These are phyloP conservation scores for Ricordea florida DNA, from an alignment of 92 coral and sea anemone genomes.

Conservation along the genomic window DNA sequence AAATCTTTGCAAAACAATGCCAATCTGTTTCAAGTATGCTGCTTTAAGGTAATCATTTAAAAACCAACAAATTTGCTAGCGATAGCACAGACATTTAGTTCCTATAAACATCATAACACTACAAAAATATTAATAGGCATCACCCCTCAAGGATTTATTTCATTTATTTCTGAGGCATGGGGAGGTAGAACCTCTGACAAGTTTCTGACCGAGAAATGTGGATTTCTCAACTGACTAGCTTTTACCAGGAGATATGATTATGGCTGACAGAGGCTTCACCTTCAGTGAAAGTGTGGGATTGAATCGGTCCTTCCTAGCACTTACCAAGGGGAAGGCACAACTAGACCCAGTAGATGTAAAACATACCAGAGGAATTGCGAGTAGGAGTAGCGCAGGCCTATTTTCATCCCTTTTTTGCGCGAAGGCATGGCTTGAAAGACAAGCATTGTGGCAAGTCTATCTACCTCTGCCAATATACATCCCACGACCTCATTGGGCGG, in stretches of 20 bases:
- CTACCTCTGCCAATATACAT: too few relatives aligned
- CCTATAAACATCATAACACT: constrained; percentile 29
- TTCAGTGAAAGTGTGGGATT: background rate
- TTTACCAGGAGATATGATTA: background rate
- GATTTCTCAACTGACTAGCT: background rate
- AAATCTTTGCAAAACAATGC: constrained; percentile 15
- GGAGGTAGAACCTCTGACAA: constrained; percentile 15
- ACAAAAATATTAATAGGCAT: constrained; percentile 24
- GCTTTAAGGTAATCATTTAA: constrained; percentile 18
- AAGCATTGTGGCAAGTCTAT: too few relatives aligned
- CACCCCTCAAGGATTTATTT: constrained; percentile 27
- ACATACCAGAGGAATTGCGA: constrained; percentile 17
- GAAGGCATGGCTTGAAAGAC: too few relatives aligned
- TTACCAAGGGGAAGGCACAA: constrained; percentile 24
- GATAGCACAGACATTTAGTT: constrained; percentile 19
- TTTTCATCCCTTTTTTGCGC: too few relatives aligned
- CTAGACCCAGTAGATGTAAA: constrained; percentile 38
- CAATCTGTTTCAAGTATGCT: constrained; percentile 7
- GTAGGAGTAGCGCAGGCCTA: too few relatives aligned
- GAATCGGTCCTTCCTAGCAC: constrained; percentile 27
- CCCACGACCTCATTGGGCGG: too few relatives aligned
- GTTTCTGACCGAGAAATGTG: constrained; percentile 5
- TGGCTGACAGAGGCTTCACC: constrained; percentile 14
- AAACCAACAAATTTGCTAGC: constrained; percentile 6
- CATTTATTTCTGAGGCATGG: constrained; percentile 24